Percentiles rank a stretch among this genome's conserved stretches.
phyloP scores from a whole-genome alignment of 2,113 vertebrate genomes.

The Rhea pennata region DNA sequence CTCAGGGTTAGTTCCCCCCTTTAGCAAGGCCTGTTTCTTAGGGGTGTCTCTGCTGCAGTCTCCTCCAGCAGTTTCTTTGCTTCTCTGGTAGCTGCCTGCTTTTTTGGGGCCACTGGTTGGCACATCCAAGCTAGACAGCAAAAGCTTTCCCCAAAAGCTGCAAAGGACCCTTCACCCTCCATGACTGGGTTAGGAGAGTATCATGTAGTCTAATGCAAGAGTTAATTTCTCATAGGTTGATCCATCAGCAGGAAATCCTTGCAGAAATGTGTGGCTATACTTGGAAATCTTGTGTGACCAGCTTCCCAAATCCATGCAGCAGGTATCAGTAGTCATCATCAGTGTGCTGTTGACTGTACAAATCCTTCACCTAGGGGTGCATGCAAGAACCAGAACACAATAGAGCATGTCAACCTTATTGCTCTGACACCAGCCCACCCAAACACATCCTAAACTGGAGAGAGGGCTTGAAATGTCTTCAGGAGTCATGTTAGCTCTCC shows the following conservation, averaged over 20 bases:
- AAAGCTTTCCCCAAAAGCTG: not conserved
- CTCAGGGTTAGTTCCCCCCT: no score
- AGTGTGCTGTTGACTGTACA: not conserved
- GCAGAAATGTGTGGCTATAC: not conserved
- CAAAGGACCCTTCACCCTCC: not conserved
- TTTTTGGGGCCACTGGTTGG: not conserved
- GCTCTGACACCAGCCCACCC: not conserved
- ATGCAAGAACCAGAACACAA: not conserved
- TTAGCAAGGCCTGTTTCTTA: no score
- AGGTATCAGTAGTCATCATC: not conserved
- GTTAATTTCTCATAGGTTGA: not conserved
- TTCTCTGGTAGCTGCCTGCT: not conserved
- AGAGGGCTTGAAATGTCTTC: not conserved
- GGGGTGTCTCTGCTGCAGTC: no score
- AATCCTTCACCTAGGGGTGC: not conserved
- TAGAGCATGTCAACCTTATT: no score
- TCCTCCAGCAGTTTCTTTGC: not conserved
- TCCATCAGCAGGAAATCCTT: not conserved
- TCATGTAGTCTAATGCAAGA: not conserved
- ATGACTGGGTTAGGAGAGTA: not conserved
- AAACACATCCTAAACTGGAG: no score
- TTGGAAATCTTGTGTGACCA: fast-evolving
- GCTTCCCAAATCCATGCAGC: fast-evolving
- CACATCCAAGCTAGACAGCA: not conserved
- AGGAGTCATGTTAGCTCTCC: not conserved